These are phyloP conservation scores for Lophius piscatorius DNA, from an alignment of 2,113 vertebrate genomes.

Conservation along the genomic window DNA sequence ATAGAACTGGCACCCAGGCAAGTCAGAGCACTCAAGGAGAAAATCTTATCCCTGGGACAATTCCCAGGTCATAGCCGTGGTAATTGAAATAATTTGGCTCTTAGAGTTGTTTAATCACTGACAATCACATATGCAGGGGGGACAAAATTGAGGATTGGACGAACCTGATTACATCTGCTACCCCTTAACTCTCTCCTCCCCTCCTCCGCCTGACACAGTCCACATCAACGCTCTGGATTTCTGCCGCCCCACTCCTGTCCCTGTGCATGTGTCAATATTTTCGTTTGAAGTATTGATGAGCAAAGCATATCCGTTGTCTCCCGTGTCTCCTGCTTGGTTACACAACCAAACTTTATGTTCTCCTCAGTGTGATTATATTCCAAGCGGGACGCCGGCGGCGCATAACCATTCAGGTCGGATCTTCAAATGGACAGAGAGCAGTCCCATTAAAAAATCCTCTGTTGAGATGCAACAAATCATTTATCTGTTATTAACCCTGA, in stretches of 20 bases:
- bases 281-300: neutral
- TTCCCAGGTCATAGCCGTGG: constrained; percentile 90
- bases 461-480: constrained; percentile 98
- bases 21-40: constrained; percentile 85
- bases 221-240: too few species aligned
- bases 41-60: constrained; percentile 96
- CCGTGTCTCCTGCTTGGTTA: neutral
- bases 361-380: constrained; percentile 15
- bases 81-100: constrained; percentile 98
- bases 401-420: constrained; percentile 5
- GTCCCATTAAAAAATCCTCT: constrained; percentile 81
- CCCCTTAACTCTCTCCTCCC: constrained; percentile 32
- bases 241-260: too few species aligned
- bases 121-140: constrained; percentile 87
- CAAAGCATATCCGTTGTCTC: neutral
- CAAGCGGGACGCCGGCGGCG: neutral
- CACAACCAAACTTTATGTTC: constrained; percentile 5
- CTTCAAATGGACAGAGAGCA: constrained; percentile 34
- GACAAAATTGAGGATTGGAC: constrained; percentile 81
- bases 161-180: constrained; percentile 72
- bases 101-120: constrained; percentile 95
- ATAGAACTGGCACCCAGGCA: constrained; percentile 92
- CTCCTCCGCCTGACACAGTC: neutral
- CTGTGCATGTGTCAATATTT: neutral
- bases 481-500: constrained; percentile 99